phyloP scores from a whole-genome alignment of 2,113 vertebrate genomes.

The Neolamprologus ventralis region DNA sequence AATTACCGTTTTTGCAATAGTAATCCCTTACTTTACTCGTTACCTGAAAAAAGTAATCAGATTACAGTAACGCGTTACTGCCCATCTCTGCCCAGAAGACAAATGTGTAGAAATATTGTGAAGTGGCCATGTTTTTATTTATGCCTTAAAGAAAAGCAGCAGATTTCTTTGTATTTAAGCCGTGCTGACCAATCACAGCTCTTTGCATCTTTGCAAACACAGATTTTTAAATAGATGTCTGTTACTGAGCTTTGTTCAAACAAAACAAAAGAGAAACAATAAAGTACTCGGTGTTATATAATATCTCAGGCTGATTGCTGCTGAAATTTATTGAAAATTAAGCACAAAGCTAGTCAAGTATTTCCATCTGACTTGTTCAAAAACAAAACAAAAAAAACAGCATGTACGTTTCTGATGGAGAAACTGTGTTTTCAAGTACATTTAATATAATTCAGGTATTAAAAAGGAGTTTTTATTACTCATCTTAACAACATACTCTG shows the following conservation, averaged over 20 bases:
- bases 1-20: rapidly evolving
- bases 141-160: not conserved
- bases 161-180: not conserved
- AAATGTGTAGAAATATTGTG: not conserved
- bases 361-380: not conserved
- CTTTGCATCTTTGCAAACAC: not conserved
- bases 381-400: not conserved
- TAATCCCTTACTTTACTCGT: too few relatives aligned
- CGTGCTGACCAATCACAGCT: not conserved
- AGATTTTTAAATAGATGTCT: not conserved
- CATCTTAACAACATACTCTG: not conserved
- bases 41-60: rapidly evolving
- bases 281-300: rapidly evolving
- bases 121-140: not conserved
- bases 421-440: not conserved
- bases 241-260: not conserved
- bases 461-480: rapidly evolving
- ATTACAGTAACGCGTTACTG: too few relatives aligned
- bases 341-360: not conserved
- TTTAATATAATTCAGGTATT: not conserved
- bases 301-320: rapidly evolving
- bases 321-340: not conserved
- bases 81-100: not conserved
- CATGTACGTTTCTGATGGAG: not conserved
- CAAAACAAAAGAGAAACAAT: not conserved